These are phyloP conservation scores for Ciconia maguari DNA, from an alignment of 2,113 vertebrate species.

Conservation along the genomic window DNA sequence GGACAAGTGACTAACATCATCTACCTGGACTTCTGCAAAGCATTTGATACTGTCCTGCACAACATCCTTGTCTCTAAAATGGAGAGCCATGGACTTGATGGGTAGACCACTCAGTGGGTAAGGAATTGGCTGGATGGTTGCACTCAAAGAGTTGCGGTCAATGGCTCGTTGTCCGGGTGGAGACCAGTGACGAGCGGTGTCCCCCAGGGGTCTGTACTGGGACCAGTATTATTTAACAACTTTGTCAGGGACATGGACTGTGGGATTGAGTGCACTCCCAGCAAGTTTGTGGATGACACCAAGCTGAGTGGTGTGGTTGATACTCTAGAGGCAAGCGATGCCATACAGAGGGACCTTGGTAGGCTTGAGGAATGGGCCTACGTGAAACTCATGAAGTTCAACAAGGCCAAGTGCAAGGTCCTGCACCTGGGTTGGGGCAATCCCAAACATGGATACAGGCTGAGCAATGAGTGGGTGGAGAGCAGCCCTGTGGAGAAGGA, in stretches of 20 bases:
- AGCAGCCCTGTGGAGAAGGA: background rate
- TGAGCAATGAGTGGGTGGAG: background rate
- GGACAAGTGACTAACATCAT: background rate
- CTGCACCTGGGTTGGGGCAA: background rate
- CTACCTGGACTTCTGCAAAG: background rate
- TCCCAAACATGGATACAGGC: background rate
- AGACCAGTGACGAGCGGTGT: background rate
- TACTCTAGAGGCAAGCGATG: background rate
- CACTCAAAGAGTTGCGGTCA: background rate
- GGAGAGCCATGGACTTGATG: background rate
- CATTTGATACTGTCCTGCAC: background rate
- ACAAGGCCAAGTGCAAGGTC: background rate
- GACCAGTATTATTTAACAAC: background rate
- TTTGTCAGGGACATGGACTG: background rate
- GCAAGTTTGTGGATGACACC: background rate
- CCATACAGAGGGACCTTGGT: background rate
- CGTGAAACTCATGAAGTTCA: background rate
- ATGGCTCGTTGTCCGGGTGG: rapidly evolving
- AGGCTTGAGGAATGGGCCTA: background rate
- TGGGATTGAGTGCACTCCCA: background rate
- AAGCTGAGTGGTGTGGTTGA: background rate
- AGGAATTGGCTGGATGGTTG: background rate
- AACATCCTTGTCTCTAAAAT: background rate
- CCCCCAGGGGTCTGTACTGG: background rate
- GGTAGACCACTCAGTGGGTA: background rate